Percentiles rank a stretch among this genome's conserved stretches.
phyloP scores from a whole-genome alignment of 2,113 vertebrate species.

The Thryonomys swinderianus region DNA sequence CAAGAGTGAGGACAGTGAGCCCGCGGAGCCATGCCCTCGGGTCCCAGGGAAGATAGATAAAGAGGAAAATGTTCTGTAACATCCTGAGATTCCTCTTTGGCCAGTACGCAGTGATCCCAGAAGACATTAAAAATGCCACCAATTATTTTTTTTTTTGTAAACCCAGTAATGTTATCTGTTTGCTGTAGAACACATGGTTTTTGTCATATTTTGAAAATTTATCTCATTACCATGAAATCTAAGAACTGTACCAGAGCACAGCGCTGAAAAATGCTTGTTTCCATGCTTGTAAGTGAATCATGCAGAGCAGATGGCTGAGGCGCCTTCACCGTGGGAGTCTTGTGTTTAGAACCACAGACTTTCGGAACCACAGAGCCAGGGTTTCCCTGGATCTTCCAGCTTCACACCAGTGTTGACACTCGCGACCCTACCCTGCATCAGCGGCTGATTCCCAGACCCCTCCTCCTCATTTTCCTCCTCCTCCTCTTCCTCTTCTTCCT shows the following conservation, averaged over 20 bases:
- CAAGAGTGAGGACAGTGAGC: constrained; percentile 59
- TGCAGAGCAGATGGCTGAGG: background rate
- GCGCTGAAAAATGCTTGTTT: constrained; percentile 16
- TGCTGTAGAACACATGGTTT: constrained; percentile 76
- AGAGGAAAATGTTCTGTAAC: constrained; percentile 29
- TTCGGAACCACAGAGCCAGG: background rate
- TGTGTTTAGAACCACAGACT: background rate
- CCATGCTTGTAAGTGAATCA: background rate
- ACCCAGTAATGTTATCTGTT: constrained; percentile 59
- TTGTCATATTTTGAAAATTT: constrained; percentile 75
- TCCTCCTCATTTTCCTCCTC: background rate
- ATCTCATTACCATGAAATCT: constrained; percentile 55
- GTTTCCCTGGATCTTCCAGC: background rate
- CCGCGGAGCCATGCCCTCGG: constrained; percentile 41
- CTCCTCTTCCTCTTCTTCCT: background rate
- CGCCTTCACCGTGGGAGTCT: background rate
- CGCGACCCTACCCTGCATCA: background rate
- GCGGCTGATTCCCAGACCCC: background rate
- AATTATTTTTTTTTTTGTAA: constrained; percentile 66
- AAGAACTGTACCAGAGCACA: constrained; percentile 53
- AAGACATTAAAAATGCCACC: constrained; percentile 78
- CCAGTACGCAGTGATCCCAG: constrained; percentile 55
- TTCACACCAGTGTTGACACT: background rate
- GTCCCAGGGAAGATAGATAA: constrained; percentile 45
- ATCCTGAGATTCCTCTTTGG: constrained; percentile 68